Evolutionary conservation across 2,888 invertebrate genomes (phyloP).

Genomic region (Xestobium rufovillosum): DNA sequence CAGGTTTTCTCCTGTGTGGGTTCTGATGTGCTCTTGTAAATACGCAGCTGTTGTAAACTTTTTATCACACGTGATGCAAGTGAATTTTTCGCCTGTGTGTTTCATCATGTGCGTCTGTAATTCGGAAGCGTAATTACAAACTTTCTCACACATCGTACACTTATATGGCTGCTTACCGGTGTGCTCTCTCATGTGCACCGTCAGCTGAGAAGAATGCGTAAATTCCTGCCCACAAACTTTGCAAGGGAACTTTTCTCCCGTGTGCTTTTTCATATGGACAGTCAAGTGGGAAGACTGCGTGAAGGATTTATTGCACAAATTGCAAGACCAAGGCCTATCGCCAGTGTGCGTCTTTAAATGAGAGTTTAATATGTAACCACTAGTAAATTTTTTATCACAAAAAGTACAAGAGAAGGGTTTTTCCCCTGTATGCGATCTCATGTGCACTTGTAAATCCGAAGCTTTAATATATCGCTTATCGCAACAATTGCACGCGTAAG

Average conservation of each 20-base stretch:
- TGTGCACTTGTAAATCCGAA: constrained; percentile 44
- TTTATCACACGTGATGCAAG: constrained; percentile 29
- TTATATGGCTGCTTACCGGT: constrained; percentile 36
- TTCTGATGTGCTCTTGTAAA: constrained; percentile 22
- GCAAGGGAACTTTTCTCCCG: constrained; percentile 42
- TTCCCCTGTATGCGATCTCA: constrained; percentile 34
- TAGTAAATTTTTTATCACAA: constrained; percentile 19
- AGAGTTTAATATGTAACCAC: constrained; percentile 43
- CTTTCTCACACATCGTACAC: constrained; percentile 34
- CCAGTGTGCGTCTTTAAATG: constrained; percentile 53
- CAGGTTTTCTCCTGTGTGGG: constrained; percentile 19
- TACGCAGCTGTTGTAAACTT: constrained; percentile 27
- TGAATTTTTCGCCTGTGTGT: constrained; percentile 33
- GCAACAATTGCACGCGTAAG: constrained; percentile 47
- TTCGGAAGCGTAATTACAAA: constrained; percentile 33
- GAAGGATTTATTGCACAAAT: constrained; percentile 48
- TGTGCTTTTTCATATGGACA: constrained; percentile 48
- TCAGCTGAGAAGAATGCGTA: constrained; percentile 35
- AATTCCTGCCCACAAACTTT: constrained; percentile 33
- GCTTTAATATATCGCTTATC: constrained; percentile 48
- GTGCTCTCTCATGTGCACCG: constrained; percentile 36
- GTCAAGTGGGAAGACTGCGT: constrained; percentile 52
- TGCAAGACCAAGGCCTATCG: constrained; percentile 49
- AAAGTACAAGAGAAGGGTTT: constrained; percentile 47
- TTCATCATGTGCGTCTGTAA: constrained; percentile 33